These are phyloP conservation scores for Numida meleagris DNA, from an alignment of 2,113 vertebrate genomes.

Conservation along the genomic window DNA sequence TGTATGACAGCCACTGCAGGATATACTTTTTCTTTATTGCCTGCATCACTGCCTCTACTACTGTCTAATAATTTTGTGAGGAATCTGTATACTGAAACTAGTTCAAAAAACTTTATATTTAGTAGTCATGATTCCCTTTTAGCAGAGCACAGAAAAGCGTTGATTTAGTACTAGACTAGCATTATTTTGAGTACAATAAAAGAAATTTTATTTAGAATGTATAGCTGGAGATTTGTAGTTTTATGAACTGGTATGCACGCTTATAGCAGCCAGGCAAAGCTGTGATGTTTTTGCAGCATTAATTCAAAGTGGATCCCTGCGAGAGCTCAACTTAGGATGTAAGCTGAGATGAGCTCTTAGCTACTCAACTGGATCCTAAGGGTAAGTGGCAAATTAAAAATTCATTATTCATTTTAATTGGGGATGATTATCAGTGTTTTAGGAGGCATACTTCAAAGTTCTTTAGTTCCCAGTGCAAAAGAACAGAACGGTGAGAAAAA, in stretches of 20 bases:
- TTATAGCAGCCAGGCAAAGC: slow-evolving; percentile 60
- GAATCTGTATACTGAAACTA: background rate
- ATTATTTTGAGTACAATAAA: background rate
- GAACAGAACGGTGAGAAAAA: slow-evolving; percentile 26
- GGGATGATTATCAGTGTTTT: slow-evolving; percentile 71
- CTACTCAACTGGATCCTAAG: slow-evolving; percentile 70
- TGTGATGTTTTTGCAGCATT: slow-evolving; percentile 40
- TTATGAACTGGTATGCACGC: background rate
- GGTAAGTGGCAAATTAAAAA: slow-evolving; percentile 79
- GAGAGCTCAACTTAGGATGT: slow-evolving; percentile 66
- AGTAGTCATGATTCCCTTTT: background rate
- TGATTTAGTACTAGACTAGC: background rate
- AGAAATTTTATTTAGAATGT: background rate
- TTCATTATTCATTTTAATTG: slow-evolving; percentile 79
- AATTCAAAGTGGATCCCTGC: slow-evolving; percentile 72
- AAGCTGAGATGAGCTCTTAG: slow-evolving; percentile 73
- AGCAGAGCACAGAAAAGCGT: background rate
- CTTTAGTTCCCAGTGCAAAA: slow-evolving; percentile 65
- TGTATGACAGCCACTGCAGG: background rate
- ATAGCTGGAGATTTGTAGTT: background rate
- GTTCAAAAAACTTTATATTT: background rate
- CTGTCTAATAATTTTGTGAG: background rate
- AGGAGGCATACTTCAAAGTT: slow-evolving; percentile 67
- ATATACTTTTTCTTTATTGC: background rate
- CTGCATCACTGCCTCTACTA: background rate